A percentile compares a stretch with the other conserved stretches of the same genome.
phyloP scores from a whole-genome alignment of 2,113 vertebrate genomes.

The Strix uralensis region DNA sequence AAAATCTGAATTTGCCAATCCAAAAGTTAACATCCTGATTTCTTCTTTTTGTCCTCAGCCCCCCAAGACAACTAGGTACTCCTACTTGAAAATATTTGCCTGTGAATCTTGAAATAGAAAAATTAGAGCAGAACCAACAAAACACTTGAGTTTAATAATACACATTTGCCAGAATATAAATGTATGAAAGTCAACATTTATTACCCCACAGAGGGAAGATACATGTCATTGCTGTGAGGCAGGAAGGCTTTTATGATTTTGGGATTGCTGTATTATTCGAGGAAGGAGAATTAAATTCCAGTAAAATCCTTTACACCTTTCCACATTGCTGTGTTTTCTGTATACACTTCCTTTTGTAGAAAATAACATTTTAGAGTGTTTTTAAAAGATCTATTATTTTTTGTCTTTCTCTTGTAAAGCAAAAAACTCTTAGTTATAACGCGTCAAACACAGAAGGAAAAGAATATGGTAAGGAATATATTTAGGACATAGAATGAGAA shows the following conservation, averaged over 20 bases:
- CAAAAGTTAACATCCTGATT: neutral
- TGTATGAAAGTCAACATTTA: neutral
- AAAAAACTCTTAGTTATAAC: neutral
- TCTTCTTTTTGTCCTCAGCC: neutral
- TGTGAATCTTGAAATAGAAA: neutral
- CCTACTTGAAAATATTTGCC: neutral
- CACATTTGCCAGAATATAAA: neutral
- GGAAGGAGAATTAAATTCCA: neutral
- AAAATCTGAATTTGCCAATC: neutral
- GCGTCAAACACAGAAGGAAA: neutral
- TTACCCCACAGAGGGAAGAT: neutral
- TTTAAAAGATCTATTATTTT: neutral
- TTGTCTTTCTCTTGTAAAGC: neutral
- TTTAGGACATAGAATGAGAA: neutral
- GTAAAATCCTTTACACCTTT: neutral
- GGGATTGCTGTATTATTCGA: neutral
- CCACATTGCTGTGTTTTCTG: neutral
- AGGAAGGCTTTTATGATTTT: neutral
- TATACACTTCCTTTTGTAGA: neutral
- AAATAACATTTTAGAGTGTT: neutral
- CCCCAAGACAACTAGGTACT: neutral
- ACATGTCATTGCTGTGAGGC: neutral
- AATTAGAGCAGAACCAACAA: neutral
- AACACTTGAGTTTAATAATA: neutral
- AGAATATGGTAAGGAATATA: neutral